These are phyloP conservation scores for Apodemia hepburni DNA, from an alignment of 2,888 invertebrate genomes.

Conservation along the genomic window DNA sequence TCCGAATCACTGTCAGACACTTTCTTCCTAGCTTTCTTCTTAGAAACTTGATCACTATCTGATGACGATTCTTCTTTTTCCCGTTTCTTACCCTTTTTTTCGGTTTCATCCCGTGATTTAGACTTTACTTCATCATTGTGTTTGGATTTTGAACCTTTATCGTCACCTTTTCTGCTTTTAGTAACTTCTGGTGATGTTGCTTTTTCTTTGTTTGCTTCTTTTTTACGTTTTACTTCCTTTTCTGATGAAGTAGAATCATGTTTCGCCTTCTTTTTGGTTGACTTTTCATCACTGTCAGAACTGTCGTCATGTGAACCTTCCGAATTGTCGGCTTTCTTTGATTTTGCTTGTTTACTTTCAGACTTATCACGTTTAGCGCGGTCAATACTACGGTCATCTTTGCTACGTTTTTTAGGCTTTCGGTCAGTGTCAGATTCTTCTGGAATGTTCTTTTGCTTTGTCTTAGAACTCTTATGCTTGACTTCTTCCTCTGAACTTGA, in stretches of 20 bases:
- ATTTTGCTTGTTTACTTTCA: constrained; percentile 53
- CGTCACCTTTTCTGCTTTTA: constrained; percentile 60
- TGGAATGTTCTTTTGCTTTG: constrained; percentile 71
- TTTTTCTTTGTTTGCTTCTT: constrained; percentile 59
- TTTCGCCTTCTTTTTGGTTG: constrained; percentile 71
- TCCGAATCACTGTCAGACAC: constrained; percentile 83
- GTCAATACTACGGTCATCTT: constrained; percentile 55
- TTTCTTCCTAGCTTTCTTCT: constrained; percentile 77
- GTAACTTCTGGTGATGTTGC: constrained; percentile 56
- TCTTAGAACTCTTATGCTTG: constrained; percentile 66
- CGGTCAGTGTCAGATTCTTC: constrained; percentile 69
- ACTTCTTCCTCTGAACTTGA: constrained; percentile 76
- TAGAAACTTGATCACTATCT: constrained; percentile 71
- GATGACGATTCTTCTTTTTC: constrained; percentile 80
- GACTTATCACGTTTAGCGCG: constrained; percentile 57
- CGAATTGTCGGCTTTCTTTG: constrained; percentile 62
- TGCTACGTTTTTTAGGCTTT: constrained; percentile 61
- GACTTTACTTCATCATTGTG: constrained; percentile 73
- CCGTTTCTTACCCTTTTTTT: constrained; percentile 81
- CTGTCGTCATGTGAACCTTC: constrained; percentile 68
- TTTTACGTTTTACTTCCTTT: constrained; percentile 66
- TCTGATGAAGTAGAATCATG: constrained; percentile 68
- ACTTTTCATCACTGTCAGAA: constrained; percentile 74
- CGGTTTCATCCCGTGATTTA: constrained; percentile 81
- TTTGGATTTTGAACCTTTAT: constrained; percentile 69